Base-by-base conservation (phyloP, 30 jellyfish, hydroid and myxozoan species). In the Catostylus mosaicus region DNA sequence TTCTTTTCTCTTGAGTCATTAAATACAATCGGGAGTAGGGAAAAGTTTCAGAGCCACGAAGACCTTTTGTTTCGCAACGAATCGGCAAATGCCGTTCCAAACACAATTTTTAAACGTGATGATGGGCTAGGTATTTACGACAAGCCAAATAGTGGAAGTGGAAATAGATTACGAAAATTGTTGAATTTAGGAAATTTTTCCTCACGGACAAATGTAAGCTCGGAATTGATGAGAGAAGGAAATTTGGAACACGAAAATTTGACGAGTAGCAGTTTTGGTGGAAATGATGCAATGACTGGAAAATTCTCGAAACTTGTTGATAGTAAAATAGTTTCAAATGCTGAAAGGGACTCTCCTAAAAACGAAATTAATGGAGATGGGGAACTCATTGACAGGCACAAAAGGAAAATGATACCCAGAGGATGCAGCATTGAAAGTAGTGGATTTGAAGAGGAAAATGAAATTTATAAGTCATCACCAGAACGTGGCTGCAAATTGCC, bases 371-470 rank as follows among this genome's bases (percentile, higher is more conserved):
- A 1, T 12, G 24, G 11, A 9, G 46, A 52, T 31, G 52, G 52
- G 19, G 86, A 43, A n/a, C 22, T 26, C 1, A 34, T 5, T 11
- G 77, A 27, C 23, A 35, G 69, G n/a, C 46, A 20, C 38, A 70
- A 31, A 16, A 51, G 86, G 63, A 50, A 35, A 19, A 37, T 33
- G 33, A 0, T 73, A 1, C 43, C 59, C 27, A 89, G 78, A 63
- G 95, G 95, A 3, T 80, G 38, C 30, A 95, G 99, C 52, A 38
- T 89, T 8, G 99, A 95, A 32, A 95, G 99, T 77, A 95, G 99
- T 62, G 99, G 99, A 30, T 95, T 83, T 85, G 99, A 95, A 52
- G 99, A 95, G 32, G 99, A 95, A 60, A 65, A 77, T 67, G 92
- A 80, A 27, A 18, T 34, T 9, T 36, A 66, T 6, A 61, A 65